Conservation (phyloP, 2,797 vertebrate genomes). For the Pangasius djambal region DNA sequence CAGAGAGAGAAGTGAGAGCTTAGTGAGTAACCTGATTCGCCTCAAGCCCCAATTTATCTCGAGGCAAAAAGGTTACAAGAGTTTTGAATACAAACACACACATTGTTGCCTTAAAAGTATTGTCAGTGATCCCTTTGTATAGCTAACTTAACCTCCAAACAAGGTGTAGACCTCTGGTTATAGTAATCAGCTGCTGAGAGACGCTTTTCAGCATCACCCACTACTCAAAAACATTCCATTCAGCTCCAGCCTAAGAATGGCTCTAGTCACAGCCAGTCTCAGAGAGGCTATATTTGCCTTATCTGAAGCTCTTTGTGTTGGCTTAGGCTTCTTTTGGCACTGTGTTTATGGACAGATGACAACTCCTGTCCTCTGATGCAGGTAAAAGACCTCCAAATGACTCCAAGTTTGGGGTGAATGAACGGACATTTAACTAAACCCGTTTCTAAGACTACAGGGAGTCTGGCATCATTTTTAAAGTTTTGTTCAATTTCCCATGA, state of each 20-base stretch:
- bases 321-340: conserved; percentile 67
- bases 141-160: conserved; percentile 32
- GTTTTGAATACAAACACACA: conserved; percentile 72
- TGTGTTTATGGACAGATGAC: conserved; percentile 79
- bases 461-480: neutral
- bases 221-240: conserved; percentile 40
- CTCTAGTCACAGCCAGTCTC: conserved; percentile 61
- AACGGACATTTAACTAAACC: conserved; percentile 45
- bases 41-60: conserved; percentile 2
- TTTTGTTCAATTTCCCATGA: neutral
- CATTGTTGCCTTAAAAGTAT: conserved; percentile 38
- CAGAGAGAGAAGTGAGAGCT: conserved; percentile 29
- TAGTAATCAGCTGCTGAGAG: conserved; percentile 50
- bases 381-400: conserved; percentile 72
- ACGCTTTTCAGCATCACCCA: conserved; percentile 47
- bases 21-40: conserved; percentile 33
- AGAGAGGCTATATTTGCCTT: conserved; percentile 67
- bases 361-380: conserved; percentile 76
- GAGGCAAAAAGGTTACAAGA: conserved; percentile 61
- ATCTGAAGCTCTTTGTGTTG: conserved; percentile 74
- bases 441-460: neutral
- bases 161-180: conserved; percentile 30
- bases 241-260: conserved; percentile 26
- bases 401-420: conserved; percentile 54
- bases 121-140: conserved; percentile 38